Percentiles rank a stretch among this genome's conserved stretches.
These are phyloP conservation scores for Apoderus coryli DNA, from an alignment of 2,888 invertebrate species.

Conservation along the genomic window DNA sequence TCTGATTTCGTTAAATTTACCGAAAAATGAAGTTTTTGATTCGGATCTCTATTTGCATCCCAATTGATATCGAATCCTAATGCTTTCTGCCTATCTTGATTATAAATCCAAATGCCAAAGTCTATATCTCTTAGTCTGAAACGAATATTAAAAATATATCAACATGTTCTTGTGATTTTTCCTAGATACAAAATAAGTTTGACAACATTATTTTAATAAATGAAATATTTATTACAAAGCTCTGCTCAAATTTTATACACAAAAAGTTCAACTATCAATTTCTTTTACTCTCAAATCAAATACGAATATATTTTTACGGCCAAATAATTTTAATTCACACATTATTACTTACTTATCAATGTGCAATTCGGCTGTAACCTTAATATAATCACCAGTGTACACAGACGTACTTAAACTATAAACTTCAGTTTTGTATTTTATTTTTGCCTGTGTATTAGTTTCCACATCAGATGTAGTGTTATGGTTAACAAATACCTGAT, in stretches of 20 bases:
- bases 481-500: conserved; percentile 51
- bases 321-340: too few species aligned
- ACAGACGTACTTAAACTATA: conserved; percentile 54
- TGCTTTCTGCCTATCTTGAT: conserved; percentile 45
- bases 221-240: too few species aligned
- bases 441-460: conserved; percentile 48
- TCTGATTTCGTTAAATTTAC: conserved; percentile 46
- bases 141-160: conserved; percentile 17
- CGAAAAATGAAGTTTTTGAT: conserved; percentile 49
- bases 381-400: conserved; percentile 48
- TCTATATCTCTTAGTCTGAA: conserved; percentile 65
- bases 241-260: too few species aligned
- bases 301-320: conserved; percentile 5
- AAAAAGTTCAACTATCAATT: too few species aligned
- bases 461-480: conserved; percentile 42
- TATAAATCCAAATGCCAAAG: conserved; percentile 46
- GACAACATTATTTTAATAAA: too few species aligned
- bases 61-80: conserved; percentile 62
- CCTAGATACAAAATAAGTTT: too few species aligned
- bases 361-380: conserved; percentile 56
- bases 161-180: neutral
- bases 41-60: conserved; percentile 76
- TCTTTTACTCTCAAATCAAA: too few species aligned
- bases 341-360: conserved; percentile 68
- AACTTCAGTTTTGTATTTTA: conserved; percentile 49